phyloP scores from a whole-genome alignment of 2,888 invertebrate genomes.

The Asteroscopus sphinx region DNA sequence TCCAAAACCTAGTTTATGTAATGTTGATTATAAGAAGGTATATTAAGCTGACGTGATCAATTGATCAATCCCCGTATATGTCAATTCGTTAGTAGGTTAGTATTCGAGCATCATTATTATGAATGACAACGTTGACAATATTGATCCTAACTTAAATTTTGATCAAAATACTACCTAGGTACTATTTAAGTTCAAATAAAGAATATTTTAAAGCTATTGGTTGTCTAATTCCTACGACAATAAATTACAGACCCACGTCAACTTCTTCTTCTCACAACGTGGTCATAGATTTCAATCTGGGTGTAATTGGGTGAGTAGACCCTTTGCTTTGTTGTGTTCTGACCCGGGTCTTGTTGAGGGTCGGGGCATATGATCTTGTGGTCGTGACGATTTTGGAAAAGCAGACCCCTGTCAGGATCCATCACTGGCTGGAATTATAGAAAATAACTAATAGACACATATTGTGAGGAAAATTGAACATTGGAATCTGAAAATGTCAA shows the following conservation, averaged over 20 bases:
- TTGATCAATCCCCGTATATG: background rate
- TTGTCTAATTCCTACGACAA: background rate
- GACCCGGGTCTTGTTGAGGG: conserved; percentile 91
- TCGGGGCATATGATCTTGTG: conserved; percentile 94
- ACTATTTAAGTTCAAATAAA: conserved; percentile 27
- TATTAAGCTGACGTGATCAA: background rate
- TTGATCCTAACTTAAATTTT: background rate
- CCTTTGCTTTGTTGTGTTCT: conserved; percentile 91
- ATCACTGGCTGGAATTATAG: conserved; percentile 89
- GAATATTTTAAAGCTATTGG: background rate
- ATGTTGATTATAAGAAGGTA: background rate
- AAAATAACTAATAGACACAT: background rate
- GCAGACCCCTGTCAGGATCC: conserved; percentile 92
- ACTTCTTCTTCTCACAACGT: conserved; percentile 91
- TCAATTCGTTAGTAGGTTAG: background rate
- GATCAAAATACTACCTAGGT: background rate
- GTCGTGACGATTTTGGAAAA: conserved; percentile 95
- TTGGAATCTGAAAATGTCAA: no score
- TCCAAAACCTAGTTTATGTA: background rate
- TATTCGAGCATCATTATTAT: background rate
- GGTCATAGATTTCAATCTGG: conserved; percentile 95
- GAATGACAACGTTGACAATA: background rate
- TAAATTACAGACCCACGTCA: conserved; percentile 37
- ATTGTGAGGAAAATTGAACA: background rate
- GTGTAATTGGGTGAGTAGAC: conserved; percentile 92